A percentile compares a stretch with the other conserved stretches of the same genome.
Evolutionary conservation across 2,797 vertebrate species (phyloP).

Genomic region (Varecia variegata): DNA sequence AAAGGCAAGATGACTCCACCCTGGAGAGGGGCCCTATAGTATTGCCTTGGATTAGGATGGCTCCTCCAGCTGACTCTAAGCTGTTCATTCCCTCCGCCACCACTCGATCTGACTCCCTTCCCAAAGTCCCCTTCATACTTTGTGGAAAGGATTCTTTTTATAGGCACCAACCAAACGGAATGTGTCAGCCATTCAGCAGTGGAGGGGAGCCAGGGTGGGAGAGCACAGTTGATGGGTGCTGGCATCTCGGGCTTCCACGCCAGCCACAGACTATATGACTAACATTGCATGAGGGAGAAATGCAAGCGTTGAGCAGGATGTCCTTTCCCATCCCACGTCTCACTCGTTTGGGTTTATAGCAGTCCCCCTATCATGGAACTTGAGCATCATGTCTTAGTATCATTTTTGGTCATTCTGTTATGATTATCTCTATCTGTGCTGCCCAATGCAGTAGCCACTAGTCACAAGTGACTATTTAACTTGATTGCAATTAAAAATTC

Average conservation of each 20-base stretch:
- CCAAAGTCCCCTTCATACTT: background rate
- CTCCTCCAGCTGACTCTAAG: background rate
- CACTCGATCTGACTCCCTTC: background rate
- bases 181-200: background rate
- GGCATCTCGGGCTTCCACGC: no score
- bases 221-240: background rate
- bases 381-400: background rate
- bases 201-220: background rate
- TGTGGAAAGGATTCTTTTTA: background rate
- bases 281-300: fast-evolving
- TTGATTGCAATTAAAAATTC: background rate
- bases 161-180: background rate
- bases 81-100: background rate
- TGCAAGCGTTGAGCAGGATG: fast-evolving
- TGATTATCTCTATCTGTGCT: background rate
- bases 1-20: conserved; percentile 59
- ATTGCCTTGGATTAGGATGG: background rate
- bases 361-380: background rate
- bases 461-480: background rate
- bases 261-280: no score
- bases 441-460: background rate
- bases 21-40: background rate
- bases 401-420: background rate
- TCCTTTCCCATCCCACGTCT: background rate
- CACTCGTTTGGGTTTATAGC: background rate